Evolutionary conservation across 2,113 vertebrate species (phyloP), one percentile per base, ranked within the genome.

Genomic region (Phylloscopus whistleri): DNA sequence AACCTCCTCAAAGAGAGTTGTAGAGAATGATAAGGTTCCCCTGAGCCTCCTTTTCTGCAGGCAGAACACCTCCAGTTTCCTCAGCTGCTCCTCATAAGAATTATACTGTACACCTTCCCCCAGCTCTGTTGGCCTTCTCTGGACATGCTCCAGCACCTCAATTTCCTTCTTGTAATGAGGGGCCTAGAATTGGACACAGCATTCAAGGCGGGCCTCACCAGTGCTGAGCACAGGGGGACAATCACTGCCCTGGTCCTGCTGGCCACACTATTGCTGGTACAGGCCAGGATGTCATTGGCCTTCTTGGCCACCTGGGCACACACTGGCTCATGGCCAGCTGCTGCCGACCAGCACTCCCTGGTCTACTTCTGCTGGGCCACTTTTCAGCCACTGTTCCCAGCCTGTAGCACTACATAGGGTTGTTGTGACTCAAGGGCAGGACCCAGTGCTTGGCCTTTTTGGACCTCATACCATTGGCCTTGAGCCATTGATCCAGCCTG

Each of bases 141-240:
- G 31, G 21, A 26, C 41, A 35, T 1, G 2, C 6, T 37, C 26
- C 31, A 24, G 55, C 21, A 4, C 22, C 26, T 62, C 41, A 43
- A 8, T 16, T 3, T 15, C 7, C 13, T 43, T 69, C 26, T 12
- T 69, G 35, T 13, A 78, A 19, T 23, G 35, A 63, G 22, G 8
- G 22, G 6, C 10, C 3, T 41, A 49, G 49, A 55, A 63, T 21
- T 19, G 39, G 31, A 55, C 26, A 33, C 15, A 55, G n/a, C 0
- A 43, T 6, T 23, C 1, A 1, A 31, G 7, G 14, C 23, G 30
- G 26, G 1, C 48, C n/a, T 35, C 31, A 23, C 10, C n/a, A 62
- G 8, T 33, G 35, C 15, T 2, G 0, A 46, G 28, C 13, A 53
- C 24, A 55, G 21, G 3, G 12, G 24, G 10, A 41, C 17, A 49